These are phyloP conservation scores for Synanceia verrucosa DNA, from an alignment of 2,797 vertebrate species.

Conservation along the genomic window DNA sequence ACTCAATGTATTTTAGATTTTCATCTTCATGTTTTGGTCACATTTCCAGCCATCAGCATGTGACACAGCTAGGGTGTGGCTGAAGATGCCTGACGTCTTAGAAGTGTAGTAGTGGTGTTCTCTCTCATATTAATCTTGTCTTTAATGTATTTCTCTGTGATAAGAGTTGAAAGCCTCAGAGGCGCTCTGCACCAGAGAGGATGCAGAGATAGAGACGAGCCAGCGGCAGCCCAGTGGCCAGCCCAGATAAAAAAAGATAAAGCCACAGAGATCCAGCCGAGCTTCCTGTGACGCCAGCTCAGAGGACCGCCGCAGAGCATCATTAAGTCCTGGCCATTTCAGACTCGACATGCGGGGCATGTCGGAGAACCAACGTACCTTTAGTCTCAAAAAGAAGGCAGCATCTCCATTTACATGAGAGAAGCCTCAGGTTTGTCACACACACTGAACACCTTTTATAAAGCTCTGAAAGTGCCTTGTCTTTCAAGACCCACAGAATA, in stretches of 20 bases:
- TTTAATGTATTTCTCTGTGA: conserved; percentile 77
- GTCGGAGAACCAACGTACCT: neutral
- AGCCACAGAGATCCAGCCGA: conserved; percentile 48
- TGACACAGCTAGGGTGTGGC: conserved; percentile 22
- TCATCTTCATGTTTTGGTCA: neutral
- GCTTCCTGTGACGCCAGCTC: conserved; percentile 46
- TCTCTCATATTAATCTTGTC: conserved; percentile 73
- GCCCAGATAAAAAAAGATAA: conserved; percentile 60
- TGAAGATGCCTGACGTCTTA: conserved; percentile 59
- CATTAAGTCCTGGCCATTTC: conserved; percentile 35
- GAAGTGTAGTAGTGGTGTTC: conserved; percentile 56
- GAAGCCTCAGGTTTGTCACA: neutral
- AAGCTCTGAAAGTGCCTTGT: no score
- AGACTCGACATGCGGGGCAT: neutral
- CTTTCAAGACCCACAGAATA: no score
- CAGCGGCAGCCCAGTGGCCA: conserved; percentile 37
- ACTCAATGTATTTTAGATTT: neutral
- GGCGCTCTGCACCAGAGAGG: conserved; percentile 55
- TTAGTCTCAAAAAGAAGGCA: neutral
- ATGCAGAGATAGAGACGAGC: conserved; percentile 65
- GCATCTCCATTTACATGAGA: neutral
- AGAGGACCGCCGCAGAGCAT: conserved; percentile 35
- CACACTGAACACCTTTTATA: no score
- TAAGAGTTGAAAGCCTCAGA: conserved; percentile 68
- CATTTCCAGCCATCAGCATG: conserved; percentile 16